Percentiles rank a stretch among this genome's conserved stretches.
These are phyloP conservation scores for Scaptomyza graminum DNA, from an alignment of 1,140 invertebrate genomes.

Conservation along the genomic window DNA sequence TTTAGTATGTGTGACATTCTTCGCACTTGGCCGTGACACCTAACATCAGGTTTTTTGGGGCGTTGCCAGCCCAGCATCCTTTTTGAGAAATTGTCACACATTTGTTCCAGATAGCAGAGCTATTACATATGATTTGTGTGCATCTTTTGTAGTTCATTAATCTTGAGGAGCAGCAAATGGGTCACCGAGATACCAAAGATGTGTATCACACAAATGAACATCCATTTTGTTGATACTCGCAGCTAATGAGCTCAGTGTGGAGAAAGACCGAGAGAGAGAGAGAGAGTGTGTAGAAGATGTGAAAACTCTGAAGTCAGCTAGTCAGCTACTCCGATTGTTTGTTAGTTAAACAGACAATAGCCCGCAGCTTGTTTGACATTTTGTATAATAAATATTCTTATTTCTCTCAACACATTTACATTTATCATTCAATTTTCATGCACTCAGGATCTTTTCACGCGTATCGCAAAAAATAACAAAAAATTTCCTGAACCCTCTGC, in stretches of 20 bases:
- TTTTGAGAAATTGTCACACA: slow-evolving; percentile 77
- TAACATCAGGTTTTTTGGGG: slow-evolving; percentile 7
- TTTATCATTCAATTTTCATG: slow-evolving; percentile 55
- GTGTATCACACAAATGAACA: not conserved
- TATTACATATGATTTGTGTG: slow-evolving; percentile 75
- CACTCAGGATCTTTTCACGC: slow-evolving; percentile 38
- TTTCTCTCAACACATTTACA: slow-evolving; percentile 27
- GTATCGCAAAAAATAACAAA: slow-evolving; percentile 49
- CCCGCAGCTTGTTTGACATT: slow-evolving; percentile 54
- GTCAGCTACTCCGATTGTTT: not conserved
- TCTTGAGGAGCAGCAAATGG: slow-evolving; percentile 61
- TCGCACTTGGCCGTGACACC: slow-evolving; percentile 73
- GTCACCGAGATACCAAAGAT: slow-evolving; percentile 55
- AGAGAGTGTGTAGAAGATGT: slow-evolving; percentile 12
- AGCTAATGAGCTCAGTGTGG: slow-evolving; percentile 26
- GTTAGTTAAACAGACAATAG: not conserved
- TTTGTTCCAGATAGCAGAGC: slow-evolving; percentile 55
- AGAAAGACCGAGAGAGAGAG: no score
- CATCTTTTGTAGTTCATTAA: slow-evolving; percentile 79
- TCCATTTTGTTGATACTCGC: slow-evolving; percentile 25
- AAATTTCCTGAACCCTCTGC: slow-evolving; percentile 27
- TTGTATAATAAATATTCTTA: slow-evolving; percentile 43
- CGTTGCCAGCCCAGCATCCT: slow-evolving; percentile 44
- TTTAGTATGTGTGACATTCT: slow-evolving; percentile 63
- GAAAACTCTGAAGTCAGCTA: not conserved